phyloP scores from a whole-genome alignment of 2,113 vertebrate species.

The Gambusia holbrooki region DNA sequence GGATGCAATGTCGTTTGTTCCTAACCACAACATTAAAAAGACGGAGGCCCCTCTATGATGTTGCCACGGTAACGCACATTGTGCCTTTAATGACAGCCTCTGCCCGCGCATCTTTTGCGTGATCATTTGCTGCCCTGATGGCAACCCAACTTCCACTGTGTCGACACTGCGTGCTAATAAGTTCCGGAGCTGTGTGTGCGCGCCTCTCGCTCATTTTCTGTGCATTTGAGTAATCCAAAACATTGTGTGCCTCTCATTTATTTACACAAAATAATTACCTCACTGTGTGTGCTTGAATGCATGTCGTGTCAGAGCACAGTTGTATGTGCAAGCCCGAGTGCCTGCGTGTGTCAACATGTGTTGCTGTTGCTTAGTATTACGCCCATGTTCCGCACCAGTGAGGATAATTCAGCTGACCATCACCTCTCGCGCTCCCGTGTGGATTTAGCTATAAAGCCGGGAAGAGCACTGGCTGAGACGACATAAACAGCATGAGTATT shows the following conservation, averaged over 20 bases:
- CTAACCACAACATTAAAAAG: constrained; percentile 63
- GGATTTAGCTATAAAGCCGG: constrained; percentile 52
- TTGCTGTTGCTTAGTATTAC: constrained; percentile 34
- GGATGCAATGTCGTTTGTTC: constrained; percentile 71
- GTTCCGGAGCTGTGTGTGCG: constrained; percentile 14
- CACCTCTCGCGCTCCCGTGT: constrained; percentile 55
- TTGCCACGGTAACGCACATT: constrained; percentile 79
- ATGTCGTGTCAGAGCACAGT: constrained; percentile 16
- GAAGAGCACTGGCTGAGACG: constrained; percentile 41
- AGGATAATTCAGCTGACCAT: constrained; percentile 63
- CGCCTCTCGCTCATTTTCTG: constrained; percentile 22
- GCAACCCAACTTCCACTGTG: constrained; percentile 30
- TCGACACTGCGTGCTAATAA: constrained; percentile 14
- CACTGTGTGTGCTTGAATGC: constrained; percentile 32
- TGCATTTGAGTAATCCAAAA: constrained; percentile 19
- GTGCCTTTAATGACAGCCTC: constrained; percentile 75
- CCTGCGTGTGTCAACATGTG: constrained; percentile 56
- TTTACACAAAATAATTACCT: constrained; percentile 57
- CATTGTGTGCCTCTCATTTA: constrained; percentile 35
- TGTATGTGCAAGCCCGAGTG: constrained; percentile 24
- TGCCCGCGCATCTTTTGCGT: constrained; percentile 67
- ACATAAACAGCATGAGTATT: constrained; percentile 66
- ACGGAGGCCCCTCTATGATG: constrained; percentile 67
- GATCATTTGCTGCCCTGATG: constrained; percentile 71
- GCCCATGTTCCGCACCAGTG: constrained; percentile 55